A percentile compares a stretch with the other conserved stretches of the same genome.
phyloP scores from a whole-genome alignment of 1,140 invertebrate species.

The Penaeus vannamei region DNA sequence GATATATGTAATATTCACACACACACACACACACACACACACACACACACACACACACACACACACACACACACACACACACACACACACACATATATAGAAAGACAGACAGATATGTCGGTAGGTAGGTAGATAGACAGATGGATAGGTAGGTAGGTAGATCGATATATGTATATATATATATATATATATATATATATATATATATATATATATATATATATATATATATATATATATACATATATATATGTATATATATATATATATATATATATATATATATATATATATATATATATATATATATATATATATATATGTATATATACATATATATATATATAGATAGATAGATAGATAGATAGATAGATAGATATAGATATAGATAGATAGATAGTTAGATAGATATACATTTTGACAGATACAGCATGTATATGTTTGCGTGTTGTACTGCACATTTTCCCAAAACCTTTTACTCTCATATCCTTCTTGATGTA shows the following conservation, averaged over 20 bases:
- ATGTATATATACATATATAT: not conserved
- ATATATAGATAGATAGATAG: not conserved
- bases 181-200: not conserved
- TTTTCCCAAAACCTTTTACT: too few relatives aligned
- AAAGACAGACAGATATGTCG: not conserved
- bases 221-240: not conserved
- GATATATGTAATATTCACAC: too few relatives aligned
- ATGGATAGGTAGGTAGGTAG: not conserved
- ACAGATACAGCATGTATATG: too few relatives aligned
- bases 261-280: not conserved
- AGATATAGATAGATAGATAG: too few relatives aligned
- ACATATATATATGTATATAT: not conserved
- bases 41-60: not conserved
- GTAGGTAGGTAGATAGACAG: not conserved
- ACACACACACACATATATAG: slow-evolving; percentile 28
- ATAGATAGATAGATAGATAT: too few relatives aligned
- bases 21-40: too few relatives aligned
- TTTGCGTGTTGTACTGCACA: too few relatives aligned
- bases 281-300: not conserved
- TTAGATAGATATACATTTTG: too few relatives aligned
- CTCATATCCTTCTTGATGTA: too few relatives aligned
- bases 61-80: slow-evolving; percentile 20
- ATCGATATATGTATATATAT: not conserved
- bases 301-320: not conserved
- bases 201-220: not conserved